phyloP scores from a whole-genome alignment of 2,888 invertebrate species.

The Protonemura montana region DNA sequence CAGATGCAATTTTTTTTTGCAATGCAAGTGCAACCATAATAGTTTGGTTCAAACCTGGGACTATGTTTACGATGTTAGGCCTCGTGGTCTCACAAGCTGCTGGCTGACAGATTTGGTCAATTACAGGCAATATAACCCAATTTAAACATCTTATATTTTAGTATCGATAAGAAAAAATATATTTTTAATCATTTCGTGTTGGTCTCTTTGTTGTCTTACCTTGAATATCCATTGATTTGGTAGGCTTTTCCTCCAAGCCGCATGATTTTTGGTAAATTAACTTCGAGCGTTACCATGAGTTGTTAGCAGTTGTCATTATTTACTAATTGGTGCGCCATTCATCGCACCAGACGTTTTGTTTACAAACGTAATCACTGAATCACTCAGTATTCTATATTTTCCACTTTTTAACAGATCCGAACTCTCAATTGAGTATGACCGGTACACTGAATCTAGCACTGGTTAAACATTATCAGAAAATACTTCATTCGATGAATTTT shows the following conservation, averaged over 20 bases:
- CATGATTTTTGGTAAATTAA: not conserved
- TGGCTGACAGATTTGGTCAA: not conserved
- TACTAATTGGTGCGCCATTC: no score
- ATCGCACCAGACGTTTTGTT: not conserved
- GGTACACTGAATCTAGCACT: no score
- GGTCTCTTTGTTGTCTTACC: not conserved
- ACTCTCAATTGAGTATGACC: not conserved
- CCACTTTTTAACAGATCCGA: not conserved
- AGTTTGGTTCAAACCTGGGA: no score
- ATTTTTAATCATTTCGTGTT: not conserved
- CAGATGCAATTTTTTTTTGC: no score
- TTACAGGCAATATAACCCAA: not conserved
- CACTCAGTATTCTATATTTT: not conserved
- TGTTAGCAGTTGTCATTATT: no score
- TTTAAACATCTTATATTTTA: not conserved
- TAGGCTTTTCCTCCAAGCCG: not conserved
- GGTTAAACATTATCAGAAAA: not conserved
- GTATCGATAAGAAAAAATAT: not conserved
- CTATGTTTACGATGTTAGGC: no score
- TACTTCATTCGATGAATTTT: not conserved
- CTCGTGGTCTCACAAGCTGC: not conserved
- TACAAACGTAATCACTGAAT: not conserved
- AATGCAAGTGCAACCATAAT: no score
- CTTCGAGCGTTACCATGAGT: not conserved
- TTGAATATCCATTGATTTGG: constrained; percentile 7